A percentile compares a stretch with the other conserved stretches of the same genome.
Evolutionary conservation across 2,888 invertebrate genomes (phyloP).

Genomic region (Synergus laeviventris): DNA sequence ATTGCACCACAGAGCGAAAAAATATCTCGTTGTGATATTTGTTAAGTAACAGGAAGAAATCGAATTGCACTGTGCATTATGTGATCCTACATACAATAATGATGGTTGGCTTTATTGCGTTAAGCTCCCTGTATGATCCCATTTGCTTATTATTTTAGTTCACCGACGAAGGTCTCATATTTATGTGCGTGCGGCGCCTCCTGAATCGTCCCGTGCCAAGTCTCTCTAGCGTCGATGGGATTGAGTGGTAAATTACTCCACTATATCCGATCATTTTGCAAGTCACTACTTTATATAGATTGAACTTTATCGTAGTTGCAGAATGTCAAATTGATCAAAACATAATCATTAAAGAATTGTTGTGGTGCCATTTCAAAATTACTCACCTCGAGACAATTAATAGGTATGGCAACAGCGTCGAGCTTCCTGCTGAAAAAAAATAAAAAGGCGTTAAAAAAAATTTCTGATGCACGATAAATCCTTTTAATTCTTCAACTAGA

Average conservation of each 20-base stretch:
- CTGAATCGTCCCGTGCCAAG: conserved; percentile 29
- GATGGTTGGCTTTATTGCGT: not conserved
- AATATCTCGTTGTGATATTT: not conserved
- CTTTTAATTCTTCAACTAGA: too few relatives aligned
- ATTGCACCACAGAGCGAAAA: not conserved
- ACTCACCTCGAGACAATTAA: too few relatives aligned
- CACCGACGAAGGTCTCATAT: conserved; percentile 14
- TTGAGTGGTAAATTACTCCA: conserved; percentile 18
- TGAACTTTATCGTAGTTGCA: not conserved
- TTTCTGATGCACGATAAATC: too few relatives aligned
- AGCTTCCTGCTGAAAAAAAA: too few relatives aligned
- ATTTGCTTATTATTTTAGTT: conserved; percentile 25
- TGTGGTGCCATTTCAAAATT: too few relatives aligned
- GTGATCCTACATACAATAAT: not conserved
- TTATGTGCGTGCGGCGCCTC: conserved; percentile 26
- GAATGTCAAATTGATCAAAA: not conserved
- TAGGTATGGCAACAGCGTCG: too few relatives aligned
- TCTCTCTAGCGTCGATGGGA: not conserved
- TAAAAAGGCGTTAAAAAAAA: too few relatives aligned
- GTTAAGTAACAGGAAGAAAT: not conserved
- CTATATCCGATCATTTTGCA: not conserved
- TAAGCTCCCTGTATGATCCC: not conserved
- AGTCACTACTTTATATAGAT: not conserved
- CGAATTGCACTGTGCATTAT: not conserved
- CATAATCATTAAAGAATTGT: too few relatives aligned